These are phyloP conservation scores for Coecobrya sp. DNA, from an alignment of 2,888 invertebrate species.

Conservation along the genomic window DNA sequence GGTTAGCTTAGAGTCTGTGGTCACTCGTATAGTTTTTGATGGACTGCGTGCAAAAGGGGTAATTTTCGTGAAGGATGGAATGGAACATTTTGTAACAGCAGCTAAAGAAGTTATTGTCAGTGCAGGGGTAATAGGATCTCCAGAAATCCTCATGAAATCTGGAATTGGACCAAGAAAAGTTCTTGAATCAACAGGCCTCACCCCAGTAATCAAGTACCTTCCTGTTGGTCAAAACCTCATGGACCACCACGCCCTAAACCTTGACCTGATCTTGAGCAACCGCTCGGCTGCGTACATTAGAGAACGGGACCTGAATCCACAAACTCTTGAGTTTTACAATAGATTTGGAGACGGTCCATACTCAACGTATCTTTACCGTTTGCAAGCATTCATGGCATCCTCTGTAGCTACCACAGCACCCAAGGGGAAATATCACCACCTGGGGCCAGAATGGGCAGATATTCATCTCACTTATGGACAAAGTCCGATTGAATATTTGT, in stretches of 20 bases:
- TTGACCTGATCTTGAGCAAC: conserved; percentile 60
- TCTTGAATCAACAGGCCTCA: conserved; percentile 25
- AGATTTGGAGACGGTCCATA: conserved; percentile 67
- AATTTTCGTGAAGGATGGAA: too few relatives aligned
- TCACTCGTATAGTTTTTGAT: not conserved
- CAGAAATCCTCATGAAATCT: conserved; percentile 36
- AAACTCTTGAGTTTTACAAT: conserved; percentile 45
- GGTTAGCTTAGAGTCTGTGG: not conserved
- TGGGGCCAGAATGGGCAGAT: too few relatives aligned
- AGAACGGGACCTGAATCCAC: conserved; percentile 48
- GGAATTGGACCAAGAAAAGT: conserved; percentile 52
- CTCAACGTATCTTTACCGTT: not conserved
- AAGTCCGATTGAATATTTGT: not conserved
- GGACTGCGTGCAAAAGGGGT: not conserved
- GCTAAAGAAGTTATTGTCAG: conserved; percentile 45
- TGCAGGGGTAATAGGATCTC: conserved; percentile 26
- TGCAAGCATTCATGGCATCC: conserved; percentile 30
- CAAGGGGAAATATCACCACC: too few relatives aligned
- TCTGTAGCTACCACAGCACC: not conserved
- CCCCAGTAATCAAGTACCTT: conserved; percentile 55
- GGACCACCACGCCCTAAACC: conserved; percentile 65
- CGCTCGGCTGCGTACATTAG: conserved; percentile 27
- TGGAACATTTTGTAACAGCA: not conserved
- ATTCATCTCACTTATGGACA: conserved; percentile 11
- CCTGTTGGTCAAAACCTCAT: conserved; percentile 80